Conservation (phyloP, 2,888 invertebrate genomes). For the Chironomus tentans region DNA sequence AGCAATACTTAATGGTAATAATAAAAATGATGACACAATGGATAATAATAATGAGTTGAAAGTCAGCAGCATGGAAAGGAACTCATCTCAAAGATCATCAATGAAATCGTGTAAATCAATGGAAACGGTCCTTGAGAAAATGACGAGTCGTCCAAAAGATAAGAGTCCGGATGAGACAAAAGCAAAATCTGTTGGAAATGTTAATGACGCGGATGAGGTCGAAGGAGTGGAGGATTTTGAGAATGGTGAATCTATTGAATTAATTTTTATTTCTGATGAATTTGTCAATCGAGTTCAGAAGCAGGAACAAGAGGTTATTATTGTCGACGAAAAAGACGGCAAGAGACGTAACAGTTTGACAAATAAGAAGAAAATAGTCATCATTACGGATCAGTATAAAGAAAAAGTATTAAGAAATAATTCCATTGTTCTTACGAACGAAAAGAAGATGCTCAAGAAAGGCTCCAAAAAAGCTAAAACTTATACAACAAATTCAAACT, state of each 20-base stretch:
- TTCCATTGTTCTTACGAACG: not conserved
- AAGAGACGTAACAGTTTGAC: not conserved
- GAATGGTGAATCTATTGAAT: conserved; percentile 30
- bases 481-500: conserved; percentile 4
- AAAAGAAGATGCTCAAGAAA: not conserved
- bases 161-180: conserved; percentile 2
- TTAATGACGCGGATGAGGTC: not conserved
- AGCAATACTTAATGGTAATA: not conserved
- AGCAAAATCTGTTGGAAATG: not conserved
- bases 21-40: not conserved
- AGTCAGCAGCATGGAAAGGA: not conserved
- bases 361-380: conserved; percentile 7
- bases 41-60: not conserved
- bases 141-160: not conserved
- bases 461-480: not conserved
- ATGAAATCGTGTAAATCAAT: conserved; percentile 2
- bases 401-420: conserved; percentile 4
- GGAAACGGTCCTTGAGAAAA: not conserved
- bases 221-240: not conserved
- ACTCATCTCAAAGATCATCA: not conserved
- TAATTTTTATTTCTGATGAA: conserved; percentile 32
- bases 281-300: conserved; percentile 30
- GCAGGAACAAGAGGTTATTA: conserved; percentile 30
- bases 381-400: conserved; percentile 9
- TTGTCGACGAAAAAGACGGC: conserved; percentile 29